Evolutionary conservation across 2,113 vertebrate species (phyloP), one percentile per base, ranked within the genome.

Genomic region (Bufo bufo): DNA sequence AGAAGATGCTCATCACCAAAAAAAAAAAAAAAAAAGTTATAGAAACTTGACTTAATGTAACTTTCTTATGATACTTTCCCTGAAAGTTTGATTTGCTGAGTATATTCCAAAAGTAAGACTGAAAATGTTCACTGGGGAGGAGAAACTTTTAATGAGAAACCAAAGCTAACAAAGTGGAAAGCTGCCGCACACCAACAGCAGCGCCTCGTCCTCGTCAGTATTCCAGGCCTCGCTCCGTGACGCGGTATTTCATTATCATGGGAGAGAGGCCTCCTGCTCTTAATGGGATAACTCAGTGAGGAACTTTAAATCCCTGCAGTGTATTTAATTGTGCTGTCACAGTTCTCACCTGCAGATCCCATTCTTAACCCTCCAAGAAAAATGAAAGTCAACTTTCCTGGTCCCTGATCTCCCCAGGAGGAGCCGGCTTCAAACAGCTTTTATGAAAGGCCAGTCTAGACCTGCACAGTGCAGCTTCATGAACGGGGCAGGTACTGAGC

Each of bases 271-370:
- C 10, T 47, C 49, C 82, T 45, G 61, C 45, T 50, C 54, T 33
- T 84, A 84, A 84, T 84, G 43, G 82, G 63, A 71, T 71, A 69
- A 54, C 63, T 4, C 49, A 50, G 82, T 23, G 61, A 84, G 82
- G 63, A 69, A 69, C 65, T 71, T n/a, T 23, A 80, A 84, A 84
- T 71, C 63, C 82, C 82, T 71, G 82, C 82, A 54, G 82, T 69
- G 63, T 71, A 84, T 84, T 71, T 84, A 84, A 84, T 84, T 84
- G 82, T 84, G 72, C 72, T 75, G 72, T 75, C 72, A 75, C 72
- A 75, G 7, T 20, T 4, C 47, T 50, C 72, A 75, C 72, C 72
- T 75, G 72, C 72, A 75, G 33, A 75, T 75, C 72, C 72, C 72
- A 20, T 16, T 49, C 72, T 16, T 20, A 49, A 20, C 72, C 72